phyloP scores from a whole-genome alignment of 1,140 invertebrate genomes.

The Ericerus pela region DNA sequence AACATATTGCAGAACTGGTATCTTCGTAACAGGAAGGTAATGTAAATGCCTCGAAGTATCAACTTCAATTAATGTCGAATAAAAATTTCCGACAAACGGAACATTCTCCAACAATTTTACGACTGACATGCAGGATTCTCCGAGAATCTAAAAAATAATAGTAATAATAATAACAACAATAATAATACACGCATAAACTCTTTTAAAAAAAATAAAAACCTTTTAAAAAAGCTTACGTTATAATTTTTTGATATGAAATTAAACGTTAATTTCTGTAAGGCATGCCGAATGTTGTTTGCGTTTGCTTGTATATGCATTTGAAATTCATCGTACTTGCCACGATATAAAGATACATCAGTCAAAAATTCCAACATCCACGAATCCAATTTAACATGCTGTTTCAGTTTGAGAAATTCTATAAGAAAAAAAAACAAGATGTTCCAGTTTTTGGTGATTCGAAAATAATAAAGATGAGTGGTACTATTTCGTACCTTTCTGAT shows the following conservation, averaged over 20 bases:
- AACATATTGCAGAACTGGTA: not conserved
- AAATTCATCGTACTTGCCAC: not conserved
- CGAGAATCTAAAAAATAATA: not conserved
- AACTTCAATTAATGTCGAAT: not conserved
- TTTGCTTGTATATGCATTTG: not conserved
- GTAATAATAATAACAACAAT: no score
- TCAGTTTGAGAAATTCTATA: not conserved
- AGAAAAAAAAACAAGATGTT: not conserved
- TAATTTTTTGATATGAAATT: not conserved
- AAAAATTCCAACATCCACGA: not conserved
- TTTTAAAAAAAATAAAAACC: not conserved
- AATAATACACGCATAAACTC: no score
- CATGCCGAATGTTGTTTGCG: not conserved
- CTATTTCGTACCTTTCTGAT: constrained; percentile 1
- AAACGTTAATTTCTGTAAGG: not conserved
- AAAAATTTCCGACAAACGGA: not conserved
- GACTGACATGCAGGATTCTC: not conserved
- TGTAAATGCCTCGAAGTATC: not conserved
- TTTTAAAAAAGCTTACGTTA: not conserved
- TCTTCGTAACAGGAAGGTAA: not conserved
- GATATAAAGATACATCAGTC: not conserved
- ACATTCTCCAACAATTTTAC: not conserved
- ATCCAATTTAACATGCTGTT: not conserved
- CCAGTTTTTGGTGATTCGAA: no score
- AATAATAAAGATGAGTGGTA: not conserved